Base-by-base conservation (phyloP, 2,797 vertebrate genomes). In the Garrulus glandarius region DNA sequence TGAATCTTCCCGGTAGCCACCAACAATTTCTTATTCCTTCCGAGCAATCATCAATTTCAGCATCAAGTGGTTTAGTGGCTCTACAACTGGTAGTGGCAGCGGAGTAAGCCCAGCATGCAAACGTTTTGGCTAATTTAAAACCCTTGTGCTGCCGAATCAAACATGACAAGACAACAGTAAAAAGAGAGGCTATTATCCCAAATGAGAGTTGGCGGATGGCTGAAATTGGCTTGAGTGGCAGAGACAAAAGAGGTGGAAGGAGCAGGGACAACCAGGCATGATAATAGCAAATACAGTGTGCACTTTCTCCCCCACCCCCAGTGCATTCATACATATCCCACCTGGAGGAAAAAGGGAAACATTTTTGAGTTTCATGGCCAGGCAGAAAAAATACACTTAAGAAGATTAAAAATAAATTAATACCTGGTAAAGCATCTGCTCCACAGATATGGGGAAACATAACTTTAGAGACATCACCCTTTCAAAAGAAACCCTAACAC, bases 51-150 rank as follows among this genome's bases (percentile, higher is more conserved):
- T 97, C 97, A 97, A 89, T 96, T 98, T 97, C 95, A 93, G 96
- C 96, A 97, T 97, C 97, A 97, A 98, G 96, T 97, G 95, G 96
- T 91, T 94, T 85, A 82, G 95, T 75, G 75, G 95, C 91, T 96
- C 95, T 88, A 93, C 88, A 93, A 92, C 94, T 91, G 92, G 92
- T 89, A 83, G 61, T 94, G 95, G 94, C 78, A 93, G 96, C 27
- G 6, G 92, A 95, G 92, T 84, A 94, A 97, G 95, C 97, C 69
- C 97, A 98, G 98, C 97, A 88, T 93, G 98, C 91, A 96, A 96
- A 97, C 87, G 8, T 95, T 98, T 97, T 89, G 95, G 96, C 98
- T 98, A 96, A 98, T 98, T 98, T 98, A 98, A 98, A 98, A 97
- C 94, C 96, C 96, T 98, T 87, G 95, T 95, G 98, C 95, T 87